Conservation (phyloP, 2,888 invertebrate species). For the Monochamus alternatus region DNA sequence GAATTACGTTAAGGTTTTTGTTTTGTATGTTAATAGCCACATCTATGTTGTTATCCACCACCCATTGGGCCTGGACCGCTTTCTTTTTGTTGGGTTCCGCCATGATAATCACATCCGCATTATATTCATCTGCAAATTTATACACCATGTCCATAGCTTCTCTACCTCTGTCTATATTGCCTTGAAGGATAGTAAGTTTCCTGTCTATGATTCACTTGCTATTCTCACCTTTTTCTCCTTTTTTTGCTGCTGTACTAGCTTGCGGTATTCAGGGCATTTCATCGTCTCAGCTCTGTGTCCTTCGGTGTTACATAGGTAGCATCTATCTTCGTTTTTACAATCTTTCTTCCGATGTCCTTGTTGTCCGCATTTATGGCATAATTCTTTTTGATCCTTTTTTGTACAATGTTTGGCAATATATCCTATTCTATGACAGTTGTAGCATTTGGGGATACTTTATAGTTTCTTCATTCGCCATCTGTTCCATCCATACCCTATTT, state of each 20-base stretch:
- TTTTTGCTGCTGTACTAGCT: background rate
- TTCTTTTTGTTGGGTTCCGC: too few species aligned
- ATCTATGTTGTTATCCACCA: too few species aligned
- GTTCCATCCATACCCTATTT: background rate
- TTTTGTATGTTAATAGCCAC: too few species aligned
- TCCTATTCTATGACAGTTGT: background rate
- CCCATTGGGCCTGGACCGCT: too few species aligned
- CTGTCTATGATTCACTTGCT: background rate
- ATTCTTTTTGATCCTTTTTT: background rate
- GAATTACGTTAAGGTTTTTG: too few species aligned
- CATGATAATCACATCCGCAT: too few species aligned
- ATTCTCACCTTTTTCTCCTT: background rate
- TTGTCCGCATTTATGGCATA: background rate
- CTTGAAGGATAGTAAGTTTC: too few species aligned
- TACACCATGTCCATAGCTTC: too few species aligned
- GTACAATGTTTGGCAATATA: background rate
- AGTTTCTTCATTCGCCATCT: background rate
- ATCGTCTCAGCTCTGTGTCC: background rate
- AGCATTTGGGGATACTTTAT: background rate
- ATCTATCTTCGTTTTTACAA: background rate
- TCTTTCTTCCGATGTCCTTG: background rate
- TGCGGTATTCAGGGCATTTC: background rate
- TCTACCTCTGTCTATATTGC: too few species aligned
- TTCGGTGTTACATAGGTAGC: slow-evolving; percentile 11
- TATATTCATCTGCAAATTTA: too few species aligned